Evolutionary conservation across 1,140 invertebrate species (phyloP), one percentile per base, ranked within the genome.

Genomic region (Pararge aegeria): DNA sequence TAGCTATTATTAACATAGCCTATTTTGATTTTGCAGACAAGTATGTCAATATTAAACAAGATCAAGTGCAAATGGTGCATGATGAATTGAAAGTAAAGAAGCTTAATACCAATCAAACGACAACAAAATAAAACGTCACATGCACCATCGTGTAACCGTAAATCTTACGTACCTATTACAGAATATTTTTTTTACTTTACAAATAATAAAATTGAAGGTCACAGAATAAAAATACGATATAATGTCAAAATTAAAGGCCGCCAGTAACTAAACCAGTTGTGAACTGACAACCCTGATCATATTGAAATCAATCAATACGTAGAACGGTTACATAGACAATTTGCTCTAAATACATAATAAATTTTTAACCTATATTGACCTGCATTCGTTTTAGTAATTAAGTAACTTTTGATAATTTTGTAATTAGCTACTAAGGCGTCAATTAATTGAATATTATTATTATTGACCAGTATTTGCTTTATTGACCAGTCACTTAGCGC

Each of bases 331-430:
- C 24, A 4, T 24, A 24, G 24, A 53, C 42, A 52, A 2, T 52
- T 48, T 46, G 57, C n/a, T 53, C 57, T 24, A 59, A 59, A 53
- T 59, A 30, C 18, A 30, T 59, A 6, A 34, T 46, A 20, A 46
- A 46, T 46, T 46, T 5, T 15, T 12, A 20, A 46, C 38, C 18
- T 20, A 46, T 44, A 20, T 20, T 20, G 2, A 20, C 42, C 18
- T 21, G 19, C 42, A 20, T 12, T 0, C n/a, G 30, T 34, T 34
- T 34, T 27, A 27, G 5, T 27, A 27, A 27, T 27, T 27, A 27
- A 1, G 27, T 1, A 9, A 9, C 1, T 7, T 27, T 27, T 34
- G 30, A 12, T 6, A 34, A 7, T 12, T 12, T 10, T 1, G 3
- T 34, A 12, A 10, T 30, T 30, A 4, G 2, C 24, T 7, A 24